Percentiles rank a stretch among this genome's conserved stretches.
Evolutionary conservation across 2,888 invertebrate species (phyloP).

Genomic region (Mesorhabditis belari): DNA sequence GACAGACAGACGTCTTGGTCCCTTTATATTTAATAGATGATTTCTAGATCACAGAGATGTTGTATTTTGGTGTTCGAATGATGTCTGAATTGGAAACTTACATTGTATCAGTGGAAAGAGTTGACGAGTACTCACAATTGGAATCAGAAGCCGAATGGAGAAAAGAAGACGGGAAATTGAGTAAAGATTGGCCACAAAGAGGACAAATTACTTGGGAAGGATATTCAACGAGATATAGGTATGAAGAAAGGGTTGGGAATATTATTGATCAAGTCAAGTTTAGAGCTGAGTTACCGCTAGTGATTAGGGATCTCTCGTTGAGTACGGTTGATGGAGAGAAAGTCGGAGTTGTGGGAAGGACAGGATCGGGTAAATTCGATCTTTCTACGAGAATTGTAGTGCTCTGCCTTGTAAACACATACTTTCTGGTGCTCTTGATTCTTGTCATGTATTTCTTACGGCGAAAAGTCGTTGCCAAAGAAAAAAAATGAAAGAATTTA

Average conservation of each 20-base stretch:
- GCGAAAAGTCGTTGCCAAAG: too few relatives aligned
- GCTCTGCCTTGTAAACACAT: not conserved
- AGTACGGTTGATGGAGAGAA: constrained; percentile 63
- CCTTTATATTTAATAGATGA: not conserved
- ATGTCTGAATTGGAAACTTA: constrained; percentile 92
- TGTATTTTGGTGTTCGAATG: constrained; percentile 69
- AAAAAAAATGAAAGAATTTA: too few relatives aligned
- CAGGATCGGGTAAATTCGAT: constrained; percentile 53
- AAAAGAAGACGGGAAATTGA: too few relatives aligned
- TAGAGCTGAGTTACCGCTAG: constrained; percentile 63
- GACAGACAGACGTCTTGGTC: not conserved
- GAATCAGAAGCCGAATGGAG: constrained; percentile 10
- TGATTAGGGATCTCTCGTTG: constrained; percentile 72
- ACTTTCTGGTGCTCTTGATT: too few relatives aligned
- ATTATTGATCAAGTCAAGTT: too few relatives aligned
- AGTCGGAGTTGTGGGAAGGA: constrained; percentile 54
- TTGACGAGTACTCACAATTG: constrained; percentile 71
- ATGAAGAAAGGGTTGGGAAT: not conserved
- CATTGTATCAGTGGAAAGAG: constrained; percentile 89
- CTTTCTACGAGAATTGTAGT: not conserved
- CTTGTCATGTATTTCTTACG: too few relatives aligned
- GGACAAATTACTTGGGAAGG: not conserved
- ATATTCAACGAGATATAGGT: not conserved
- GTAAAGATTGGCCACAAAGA: not conserved
- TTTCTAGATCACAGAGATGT: constrained; percentile 17